Base-by-base conservation (phyloP, 2,888 invertebrate species). In the Petrolisthes manimaculis region DNA sequence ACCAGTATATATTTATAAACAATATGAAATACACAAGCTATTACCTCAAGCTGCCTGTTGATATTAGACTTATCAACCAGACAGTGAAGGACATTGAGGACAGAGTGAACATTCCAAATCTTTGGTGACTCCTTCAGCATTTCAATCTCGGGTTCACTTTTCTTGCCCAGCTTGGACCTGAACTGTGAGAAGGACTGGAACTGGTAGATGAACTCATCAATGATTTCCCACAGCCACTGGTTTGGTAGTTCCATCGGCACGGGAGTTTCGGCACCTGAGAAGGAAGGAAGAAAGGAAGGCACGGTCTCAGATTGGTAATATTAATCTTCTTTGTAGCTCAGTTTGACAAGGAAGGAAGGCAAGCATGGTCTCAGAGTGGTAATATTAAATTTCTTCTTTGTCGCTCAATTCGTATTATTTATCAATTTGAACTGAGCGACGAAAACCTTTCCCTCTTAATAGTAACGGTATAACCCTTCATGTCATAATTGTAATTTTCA, bases 181-280 rank as follows among this genome's bases (percentile, higher is more conserved):
- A 92, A 92, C 92, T 97, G 97, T 0, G 97, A 96, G 92, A 97
- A 96, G 90, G 97, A 96, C 89, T 98, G 97, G 94, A 99, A 96
- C 94, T 99, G 99, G 93, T 99, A 99, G 74, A 99, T 98, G 94
- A 99, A 99, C 93, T 99, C 99, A 94, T 99, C 99, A 92, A 99
- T 97, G 84, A 99, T 95, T 93, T 99, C 99, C 99, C 99, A 99
- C 56, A 99, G 94, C 99, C 99, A 99, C 92, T 98, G 96, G 94
- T 99, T 99, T 14, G 99, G 99, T 89, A 99, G 93, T 93, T 98
- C 97, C 83, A 99, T 93, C 3, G 96, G 95, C 0, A 98, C 97
- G 0, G 98, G 98, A 61, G 96, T 96, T 91, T 96, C 96, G 0
- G 97, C 96, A 92, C 93, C 94, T 94, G 86, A 55, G 21, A 24